phyloP scores from a whole-genome alignment of 2,888 invertebrate species.

The Hydrotaea cyrtoneurina region DNA sequence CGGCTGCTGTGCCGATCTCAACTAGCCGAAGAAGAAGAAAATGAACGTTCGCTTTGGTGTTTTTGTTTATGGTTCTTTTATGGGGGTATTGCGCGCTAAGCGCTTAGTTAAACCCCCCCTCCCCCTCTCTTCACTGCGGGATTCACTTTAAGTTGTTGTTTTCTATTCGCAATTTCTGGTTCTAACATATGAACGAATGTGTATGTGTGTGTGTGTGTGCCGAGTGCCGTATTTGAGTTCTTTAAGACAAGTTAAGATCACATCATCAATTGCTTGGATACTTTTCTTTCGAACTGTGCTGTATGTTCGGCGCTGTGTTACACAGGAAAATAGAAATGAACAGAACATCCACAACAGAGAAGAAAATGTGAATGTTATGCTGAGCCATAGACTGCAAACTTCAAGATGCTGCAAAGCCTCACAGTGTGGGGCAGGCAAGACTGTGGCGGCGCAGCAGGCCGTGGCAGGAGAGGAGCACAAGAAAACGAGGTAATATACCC shows the following conservation, averaged over 20 bases:
- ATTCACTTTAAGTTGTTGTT: neutral
- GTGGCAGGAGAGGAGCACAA: conserved; percentile 43
- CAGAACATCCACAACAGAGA: conserved; percentile 31
- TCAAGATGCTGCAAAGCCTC: neutral
- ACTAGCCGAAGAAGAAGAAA: conserved; percentile 34
- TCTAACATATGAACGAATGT: neutral
- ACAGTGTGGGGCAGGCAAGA: neutral
- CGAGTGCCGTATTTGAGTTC: neutral
- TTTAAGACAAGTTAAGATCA: conserved; percentile 57
- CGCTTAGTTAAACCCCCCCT: neutral
- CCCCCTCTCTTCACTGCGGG: conserved; percentile 7
- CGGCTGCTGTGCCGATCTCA: neutral
- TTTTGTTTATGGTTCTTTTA: neutral
- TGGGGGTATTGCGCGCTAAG: conserved; percentile 4
- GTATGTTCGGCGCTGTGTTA: conserved; percentile 2
- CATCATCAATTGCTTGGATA: conserved; percentile 43
- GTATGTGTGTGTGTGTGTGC: neutral
- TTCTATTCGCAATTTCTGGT: neutral
- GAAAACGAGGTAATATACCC: conserved; percentile 72
- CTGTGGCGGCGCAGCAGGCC: neutral
- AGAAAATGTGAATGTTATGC: conserved; percentile 63
- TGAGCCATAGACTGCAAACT: neutral
- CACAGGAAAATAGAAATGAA: conserved; percentile 11
- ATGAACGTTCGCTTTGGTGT: conserved; percentile 36
- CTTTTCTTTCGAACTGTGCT: conserved; percentile 3